Base-by-base conservation (phyloP, 2,888 invertebrate species). In the Drosophila fungiperda region DNA sequence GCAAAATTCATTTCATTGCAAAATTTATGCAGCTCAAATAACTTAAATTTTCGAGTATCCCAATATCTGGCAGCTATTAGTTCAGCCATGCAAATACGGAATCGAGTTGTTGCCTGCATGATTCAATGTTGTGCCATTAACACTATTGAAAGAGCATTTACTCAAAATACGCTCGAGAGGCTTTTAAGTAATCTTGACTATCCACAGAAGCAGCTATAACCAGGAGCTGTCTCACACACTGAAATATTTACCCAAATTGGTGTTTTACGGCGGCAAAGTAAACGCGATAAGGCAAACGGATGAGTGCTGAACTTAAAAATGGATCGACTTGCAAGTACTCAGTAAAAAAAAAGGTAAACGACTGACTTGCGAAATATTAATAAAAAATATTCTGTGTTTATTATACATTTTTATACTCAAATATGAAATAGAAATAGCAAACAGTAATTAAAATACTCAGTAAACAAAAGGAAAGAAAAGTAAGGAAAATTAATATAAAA, bases 201-300 rank as follows among this genome's bases (percentile, higher is more conserved):
- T 36, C 65, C 58, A 57, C 53, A 15, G 57, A 61, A 60, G 45
- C 61, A 38, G 67, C 67, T 69, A 52, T 17, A n/a, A 50, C 58
- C 40, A 48, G 49, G 57, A 70, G 57, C 49, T 57, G 69, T 36
- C 48, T 58, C 62, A 62, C 9, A 38, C 23, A 38, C 26, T 42
- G 70, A 76, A 78, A 78, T 81, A 79, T 82, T 87, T 82, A 65
- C 61, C 57, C 52, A 64, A 68, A 67, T 71, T 73, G 35, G 45
- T 60, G 85, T 63, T 87, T 87, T 78, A 68, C 71, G 74, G 55
- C 59, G 57, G 49, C 60, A 66, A 67, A 73, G 59, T 67, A 57
- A 74, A 63, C 48, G 72, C 49, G 67, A 76, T 75, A 68, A 79
- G 58, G 36, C 17, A 45, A 20, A 33, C 29, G 60, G 7, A 36